Conservation (phyloP, 1,140 invertebrate genomes). For the Bombus pyrosoma region DNA sequence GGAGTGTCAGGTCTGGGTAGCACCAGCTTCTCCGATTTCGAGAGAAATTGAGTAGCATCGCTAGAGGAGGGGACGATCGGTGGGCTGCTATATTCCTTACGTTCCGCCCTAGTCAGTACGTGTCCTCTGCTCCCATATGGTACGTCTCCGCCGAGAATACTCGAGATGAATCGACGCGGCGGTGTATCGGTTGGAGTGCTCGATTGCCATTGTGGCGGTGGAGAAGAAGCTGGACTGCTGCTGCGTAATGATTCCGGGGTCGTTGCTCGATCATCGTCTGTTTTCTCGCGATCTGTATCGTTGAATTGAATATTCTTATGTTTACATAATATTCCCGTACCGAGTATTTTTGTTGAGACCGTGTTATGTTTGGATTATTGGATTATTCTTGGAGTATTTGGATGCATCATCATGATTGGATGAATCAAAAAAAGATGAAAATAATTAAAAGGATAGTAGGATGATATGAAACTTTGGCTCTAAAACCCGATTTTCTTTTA, state of each 20-base stretch:
- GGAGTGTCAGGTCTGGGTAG: conserved; percentile 84
- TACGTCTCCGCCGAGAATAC: conserved; percentile 89
- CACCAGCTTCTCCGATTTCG: conserved; percentile 80
- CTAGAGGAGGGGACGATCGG: conserved; percentile 82
- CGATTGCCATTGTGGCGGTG: conserved; percentile 65
- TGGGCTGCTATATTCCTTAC: conserved; percentile 88
- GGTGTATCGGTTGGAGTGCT: conserved; percentile 65
- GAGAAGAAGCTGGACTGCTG: conserved; percentile 72
- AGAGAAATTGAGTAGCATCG: conserved; percentile 77
- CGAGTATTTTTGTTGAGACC: background rate
- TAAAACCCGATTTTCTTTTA: too few species aligned
- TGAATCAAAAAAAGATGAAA: too few species aligned
- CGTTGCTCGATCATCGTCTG: conserved; percentile 79
- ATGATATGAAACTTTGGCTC: too few species aligned
- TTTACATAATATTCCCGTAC: background rate
- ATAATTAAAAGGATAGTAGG: accelerated
- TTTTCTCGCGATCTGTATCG: conserved; percentile 78
- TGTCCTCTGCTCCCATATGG: conserved; percentile 89
- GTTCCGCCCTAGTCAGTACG: conserved; percentile 89
- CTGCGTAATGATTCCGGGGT: conserved; percentile 78
- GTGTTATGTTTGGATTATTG: too few species aligned
- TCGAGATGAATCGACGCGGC: conserved; percentile 88
- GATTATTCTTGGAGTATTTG: too few species aligned
- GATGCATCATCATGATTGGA: too few species aligned
- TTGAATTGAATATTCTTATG: background rate